Evolutionary conservation across 2,113 vertebrate species (phyloP).

Genomic region (Protobothrops flavoviridis): DNA sequence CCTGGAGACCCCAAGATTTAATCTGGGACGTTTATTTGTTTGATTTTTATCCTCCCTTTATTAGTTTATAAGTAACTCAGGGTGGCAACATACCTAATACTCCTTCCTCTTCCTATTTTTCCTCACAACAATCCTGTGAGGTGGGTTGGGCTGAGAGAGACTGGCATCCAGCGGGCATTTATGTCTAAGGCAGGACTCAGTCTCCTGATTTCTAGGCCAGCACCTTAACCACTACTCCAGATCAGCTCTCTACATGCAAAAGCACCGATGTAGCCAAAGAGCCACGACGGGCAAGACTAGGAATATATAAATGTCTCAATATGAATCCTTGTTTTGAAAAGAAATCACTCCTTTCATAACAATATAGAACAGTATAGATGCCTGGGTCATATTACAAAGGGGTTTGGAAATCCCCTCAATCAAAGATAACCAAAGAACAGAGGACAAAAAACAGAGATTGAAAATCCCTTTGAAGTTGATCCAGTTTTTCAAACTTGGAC

Average conservation of each 20-base stretch:
- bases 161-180: background rate
- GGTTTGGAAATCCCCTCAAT: background rate
- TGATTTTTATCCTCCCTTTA: background rate
- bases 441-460: background rate
- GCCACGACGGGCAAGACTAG: background rate
- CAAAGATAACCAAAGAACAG: background rate
- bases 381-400: background rate
- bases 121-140: background rate
- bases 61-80: background rate
- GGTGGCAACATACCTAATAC: background rate
- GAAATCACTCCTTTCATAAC: background rate
- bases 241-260: background rate
- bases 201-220: background rate
- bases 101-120: background rate
- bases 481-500: background rate
- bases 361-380: background rate
- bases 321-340: background rate
- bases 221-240: background rate
- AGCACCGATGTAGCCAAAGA: background rate
- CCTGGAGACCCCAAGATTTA: background rate
- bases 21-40: background rate
- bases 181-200: background rate
- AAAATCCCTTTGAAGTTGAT: background rate
- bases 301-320: background rate
- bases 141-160: background rate